Evolutionary conservation across 2,797 vertebrate genomes (phyloP).

Genomic region (Notoglanidium macrostoma): DNA sequence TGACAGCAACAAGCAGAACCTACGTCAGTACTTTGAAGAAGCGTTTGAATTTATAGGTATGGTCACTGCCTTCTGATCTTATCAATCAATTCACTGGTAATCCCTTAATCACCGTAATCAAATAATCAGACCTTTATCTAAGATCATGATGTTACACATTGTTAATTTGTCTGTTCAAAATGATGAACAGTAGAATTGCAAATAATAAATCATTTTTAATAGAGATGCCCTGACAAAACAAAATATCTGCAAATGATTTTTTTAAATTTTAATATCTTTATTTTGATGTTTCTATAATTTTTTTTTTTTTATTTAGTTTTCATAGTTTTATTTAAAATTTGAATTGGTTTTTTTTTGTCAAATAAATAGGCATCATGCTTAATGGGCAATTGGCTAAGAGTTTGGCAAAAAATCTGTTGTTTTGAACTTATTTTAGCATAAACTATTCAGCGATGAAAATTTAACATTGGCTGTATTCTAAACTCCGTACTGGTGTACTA

Average conservation of each 20-base stretch:
- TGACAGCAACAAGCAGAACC: conserved; percentile 99
- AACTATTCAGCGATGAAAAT: too few relatives aligned
- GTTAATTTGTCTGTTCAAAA: neutral
- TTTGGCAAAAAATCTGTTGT: too few relatives aligned
- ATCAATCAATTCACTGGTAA: neutral
- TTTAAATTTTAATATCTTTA: neutral
- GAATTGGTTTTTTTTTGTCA: too few relatives aligned
- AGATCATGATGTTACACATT: neutral
- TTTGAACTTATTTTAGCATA: too few relatives aligned
- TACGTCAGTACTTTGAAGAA: conserved; percentile 99
- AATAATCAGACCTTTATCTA: neutral
- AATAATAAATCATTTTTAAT: neutral
- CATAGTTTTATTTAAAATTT: too few relatives aligned
- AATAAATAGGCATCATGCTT: too few relatives aligned
- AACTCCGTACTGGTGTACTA: too few relatives aligned
- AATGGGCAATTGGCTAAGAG: too few relatives aligned
- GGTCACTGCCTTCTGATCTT: neutral
- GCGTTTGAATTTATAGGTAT: conserved; percentile 98
- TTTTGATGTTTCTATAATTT: neutral
- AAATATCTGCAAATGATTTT: neutral
- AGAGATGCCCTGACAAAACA: neutral
- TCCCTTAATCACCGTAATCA: too few relatives aligned
- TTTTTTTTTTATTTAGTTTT: neutral
- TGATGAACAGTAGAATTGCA: neutral
- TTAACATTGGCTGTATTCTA: too few relatives aligned